Percentiles rank a stretch among this genome's conserved stretches.
Conservation (phyloP, 2,113 vertebrate species). For the Rallus limicola region DNA sequence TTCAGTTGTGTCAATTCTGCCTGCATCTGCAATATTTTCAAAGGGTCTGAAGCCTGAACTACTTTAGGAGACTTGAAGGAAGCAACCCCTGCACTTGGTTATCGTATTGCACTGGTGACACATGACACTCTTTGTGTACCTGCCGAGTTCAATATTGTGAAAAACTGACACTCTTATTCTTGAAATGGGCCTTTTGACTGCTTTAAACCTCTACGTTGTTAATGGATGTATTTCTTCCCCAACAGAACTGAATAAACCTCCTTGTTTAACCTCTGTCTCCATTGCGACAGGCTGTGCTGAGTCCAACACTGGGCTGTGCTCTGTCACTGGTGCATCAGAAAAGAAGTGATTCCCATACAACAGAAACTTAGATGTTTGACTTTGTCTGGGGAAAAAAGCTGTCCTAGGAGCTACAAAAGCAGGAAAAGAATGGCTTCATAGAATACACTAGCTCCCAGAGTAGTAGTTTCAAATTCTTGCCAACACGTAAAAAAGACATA, state of each 20-base stretch:
- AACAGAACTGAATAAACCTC: slow-evolving; percentile 62
- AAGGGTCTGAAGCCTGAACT: slow-evolving; percentile 44
- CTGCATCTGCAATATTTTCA: slow-evolving; percentile 59
- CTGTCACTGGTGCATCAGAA: slow-evolving; percentile 18
- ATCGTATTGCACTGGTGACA: slow-evolving; percentile 12
- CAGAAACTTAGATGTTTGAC: slow-evolving; percentile 57
- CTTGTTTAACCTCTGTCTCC: slow-evolving; percentile 66
- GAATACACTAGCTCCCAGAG: slow-evolving; percentile 3
- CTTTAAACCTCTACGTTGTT: slow-evolving; percentile 52
- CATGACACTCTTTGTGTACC: slow-evolving; percentile 58
- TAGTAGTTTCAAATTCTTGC: slow-evolving; percentile 5
- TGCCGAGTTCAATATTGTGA: slow-evolving; percentile 66
- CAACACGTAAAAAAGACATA: not conserved
- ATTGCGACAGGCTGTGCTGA: slow-evolving; percentile 7
- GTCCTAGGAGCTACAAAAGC: slow-evolving; percentile 63
- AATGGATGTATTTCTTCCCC: slow-evolving; percentile 60
- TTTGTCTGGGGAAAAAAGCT: slow-evolving; percentile 55
- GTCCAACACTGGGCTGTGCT: not conserved
- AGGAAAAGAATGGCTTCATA: slow-evolving; percentile 50
- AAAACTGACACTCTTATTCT: slow-evolving; percentile 56
- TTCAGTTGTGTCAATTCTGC: slow-evolving; percentile 53
- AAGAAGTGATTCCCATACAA: slow-evolving; percentile 32
- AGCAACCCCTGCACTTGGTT: slow-evolving; percentile 51
- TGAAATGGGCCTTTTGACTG: slow-evolving; percentile 66
- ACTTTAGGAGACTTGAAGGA: slow-evolving; percentile 56